These are phyloP conservation scores for Loxodonta africana DNA, from an alignment of 2,113 vertebrate genomes.

Conservation along the genomic window DNA sequence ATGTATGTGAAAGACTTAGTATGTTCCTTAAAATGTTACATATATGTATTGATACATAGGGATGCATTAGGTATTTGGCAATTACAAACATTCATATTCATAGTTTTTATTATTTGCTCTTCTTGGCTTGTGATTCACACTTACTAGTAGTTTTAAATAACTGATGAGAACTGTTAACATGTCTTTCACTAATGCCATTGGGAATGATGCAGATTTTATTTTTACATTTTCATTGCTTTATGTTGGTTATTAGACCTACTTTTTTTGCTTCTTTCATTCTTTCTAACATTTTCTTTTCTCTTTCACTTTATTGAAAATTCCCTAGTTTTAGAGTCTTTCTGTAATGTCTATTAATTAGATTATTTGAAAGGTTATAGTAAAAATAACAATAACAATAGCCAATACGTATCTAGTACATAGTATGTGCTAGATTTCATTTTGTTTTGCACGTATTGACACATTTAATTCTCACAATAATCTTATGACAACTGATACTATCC, in stretches of 20 bases:
- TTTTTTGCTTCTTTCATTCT: slow-evolving; percentile 5
- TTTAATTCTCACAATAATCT: background rate
- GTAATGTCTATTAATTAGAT: background rate
- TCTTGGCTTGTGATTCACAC: slow-evolving; percentile 3
- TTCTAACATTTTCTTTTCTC: background rate
- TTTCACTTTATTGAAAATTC: slow-evolving; percentile 37
- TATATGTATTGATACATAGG: background rate
- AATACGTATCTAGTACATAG: background rate
- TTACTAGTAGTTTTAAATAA: slow-evolving; percentile 47
- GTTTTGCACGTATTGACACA: background rate
- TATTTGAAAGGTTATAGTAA: background rate
- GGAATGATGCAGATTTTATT: slow-evolving; percentile 24
- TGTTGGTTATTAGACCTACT: background rate
- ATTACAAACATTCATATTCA: background rate
- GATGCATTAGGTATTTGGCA: background rate
- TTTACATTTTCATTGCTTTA: slow-evolving; percentile 44
- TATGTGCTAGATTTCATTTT: background rate
- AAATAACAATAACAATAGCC: background rate
- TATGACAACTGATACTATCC: background rate
- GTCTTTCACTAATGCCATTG: background rate
- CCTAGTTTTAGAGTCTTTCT: background rate
- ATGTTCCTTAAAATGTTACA: slow-evolving; percentile 20
- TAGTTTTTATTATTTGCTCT: slow-evolving; percentile 4
- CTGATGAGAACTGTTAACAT: slow-evolving; percentile 20
- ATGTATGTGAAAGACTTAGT: background rate